A percentile compares a stretch with the other conserved stretches of the same genome.
Evolutionary conservation across 2,888 invertebrate species (phyloP).

Genomic region (Embidobia sp.): DNA sequence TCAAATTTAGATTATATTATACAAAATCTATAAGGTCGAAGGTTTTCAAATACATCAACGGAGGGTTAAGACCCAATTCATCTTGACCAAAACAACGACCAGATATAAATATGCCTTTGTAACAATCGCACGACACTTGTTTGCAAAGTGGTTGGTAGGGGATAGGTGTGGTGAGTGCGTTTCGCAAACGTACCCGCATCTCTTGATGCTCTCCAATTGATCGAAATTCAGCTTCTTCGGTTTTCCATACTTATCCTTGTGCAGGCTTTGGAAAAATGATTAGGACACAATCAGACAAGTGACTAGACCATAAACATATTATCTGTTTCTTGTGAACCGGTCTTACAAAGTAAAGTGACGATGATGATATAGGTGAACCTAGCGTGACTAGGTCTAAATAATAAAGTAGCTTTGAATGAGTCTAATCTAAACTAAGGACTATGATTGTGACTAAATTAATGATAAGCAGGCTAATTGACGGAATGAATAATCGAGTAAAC

Average conservation of each 20-base stretch:
- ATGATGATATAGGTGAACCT: slow-evolving; percentile 20
- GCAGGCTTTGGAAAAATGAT: slow-evolving; percentile 88
- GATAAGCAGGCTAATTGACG: slow-evolving; percentile 28
- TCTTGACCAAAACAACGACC: too few relatives aligned
- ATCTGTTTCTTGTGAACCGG: too few relatives aligned
- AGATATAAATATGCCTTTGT: background rate
- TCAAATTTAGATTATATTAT: too few relatives aligned
- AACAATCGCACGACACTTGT: background rate
- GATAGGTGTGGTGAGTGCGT: slow-evolving; percentile 54
- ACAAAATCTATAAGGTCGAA: too few relatives aligned
- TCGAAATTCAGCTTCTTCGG: slow-evolving; percentile 90
- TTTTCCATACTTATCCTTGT: slow-evolving; percentile 93
- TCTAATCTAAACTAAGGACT: slow-evolving; percentile 33
- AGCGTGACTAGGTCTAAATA: slow-evolving; percentile 32
- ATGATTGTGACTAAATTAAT: slow-evolving; percentile 36
- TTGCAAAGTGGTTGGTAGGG: slow-evolving; percentile 57
- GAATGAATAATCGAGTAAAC: slow-evolving; percentile 36
- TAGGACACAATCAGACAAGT: slow-evolving; percentile 71
- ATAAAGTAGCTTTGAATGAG: slow-evolving; percentile 14
- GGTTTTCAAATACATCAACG: too few relatives aligned
- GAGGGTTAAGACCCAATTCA: too few relatives aligned
- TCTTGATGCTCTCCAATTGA: slow-evolving; percentile 89
- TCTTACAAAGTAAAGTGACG: slow-evolving; percentile 11
- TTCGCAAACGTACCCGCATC: slow-evolving; percentile 87
- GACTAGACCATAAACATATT: too few relatives aligned